phyloP scores from a whole-genome alignment of 1,140 invertebrate genomes.

The Cydia amplana region DNA sequence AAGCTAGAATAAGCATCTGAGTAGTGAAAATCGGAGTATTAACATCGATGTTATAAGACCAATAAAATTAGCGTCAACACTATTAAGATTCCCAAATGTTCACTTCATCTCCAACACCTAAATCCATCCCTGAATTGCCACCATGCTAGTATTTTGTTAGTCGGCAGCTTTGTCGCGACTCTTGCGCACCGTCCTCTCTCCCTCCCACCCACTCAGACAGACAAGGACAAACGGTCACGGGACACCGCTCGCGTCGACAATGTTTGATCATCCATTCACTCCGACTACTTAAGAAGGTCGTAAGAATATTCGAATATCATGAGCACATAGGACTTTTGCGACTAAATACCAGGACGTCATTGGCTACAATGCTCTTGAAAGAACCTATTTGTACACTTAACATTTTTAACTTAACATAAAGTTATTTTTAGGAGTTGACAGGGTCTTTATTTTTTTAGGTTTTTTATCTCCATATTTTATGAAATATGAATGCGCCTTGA shows the following conservation, averaged over 20 bases:
- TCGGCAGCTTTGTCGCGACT: slow-evolving; percentile 70
- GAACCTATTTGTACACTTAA: slow-evolving; percentile 29
- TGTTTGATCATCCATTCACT: slow-evolving; percentile 70
- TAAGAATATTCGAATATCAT: slow-evolving; percentile 1
- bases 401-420: slow-evolving; percentile 19
- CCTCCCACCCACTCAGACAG: slow-evolving; percentile 37
- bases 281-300: neutral
- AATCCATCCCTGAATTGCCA: slow-evolving; percentile 67
- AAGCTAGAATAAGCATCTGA: no score
- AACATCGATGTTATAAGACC: no score
- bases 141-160: slow-evolving; percentile 74
- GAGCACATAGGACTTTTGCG: neutral
- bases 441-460: slow-evolving; percentile 22
- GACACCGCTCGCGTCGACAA: slow-evolving; percentile 53
- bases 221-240: slow-evolving; percentile 52
- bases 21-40: no score
- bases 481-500: neutral
- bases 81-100: neutral
- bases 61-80: no score
- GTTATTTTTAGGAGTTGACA: slow-evolving; percentile 27
- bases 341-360: slow-evolving; percentile 13
- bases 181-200: slow-evolving; percentile 45
- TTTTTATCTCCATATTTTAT: neutral
- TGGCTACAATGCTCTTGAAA: slow-evolving; percentile 26
- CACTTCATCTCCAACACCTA: neutral